Conservation (phyloP, 2,888 invertebrate species). For the Monopis laevigella region DNA sequence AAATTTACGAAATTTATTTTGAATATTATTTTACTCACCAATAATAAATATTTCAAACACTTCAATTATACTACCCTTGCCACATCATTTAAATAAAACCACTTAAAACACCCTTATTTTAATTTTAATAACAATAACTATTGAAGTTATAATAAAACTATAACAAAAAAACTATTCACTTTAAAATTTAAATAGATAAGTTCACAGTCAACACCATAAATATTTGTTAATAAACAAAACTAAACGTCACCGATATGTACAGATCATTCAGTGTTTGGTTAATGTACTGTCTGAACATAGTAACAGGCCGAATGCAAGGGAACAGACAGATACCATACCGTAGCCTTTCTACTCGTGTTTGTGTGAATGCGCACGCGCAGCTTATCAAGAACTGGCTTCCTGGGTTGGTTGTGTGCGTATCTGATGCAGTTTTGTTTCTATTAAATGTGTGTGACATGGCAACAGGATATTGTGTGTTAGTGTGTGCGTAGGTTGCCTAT, state of each 20-base stretch:
- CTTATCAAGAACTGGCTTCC: constrained; percentile 8
- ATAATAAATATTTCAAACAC: too few relatives aligned
- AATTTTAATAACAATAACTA: too few relatives aligned
- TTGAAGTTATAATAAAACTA: too few relatives aligned
- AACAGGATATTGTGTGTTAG: neutral
- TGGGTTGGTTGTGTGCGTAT: neutral
- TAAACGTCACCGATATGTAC: constrained; percentile 45
- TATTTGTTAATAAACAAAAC: too few relatives aligned
- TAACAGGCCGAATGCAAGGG: neutral
- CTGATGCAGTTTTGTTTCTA: neutral
- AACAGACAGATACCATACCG: neutral
- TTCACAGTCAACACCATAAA: too few relatives aligned
- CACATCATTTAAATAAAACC: too few relatives aligned
- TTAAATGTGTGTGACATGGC: neutral
- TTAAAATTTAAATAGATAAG: too few relatives aligned
- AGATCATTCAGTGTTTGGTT: constrained; percentile 41
- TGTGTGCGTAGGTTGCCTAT: neutral
- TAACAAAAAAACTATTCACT: too few relatives aligned
- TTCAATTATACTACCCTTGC: too few relatives aligned
- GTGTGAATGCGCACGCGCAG: constrained; percentile 26
- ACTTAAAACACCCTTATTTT: too few relatives aligned
- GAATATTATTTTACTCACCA: too few relatives aligned
- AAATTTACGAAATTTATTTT: too few relatives aligned
- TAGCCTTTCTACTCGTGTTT: constrained; percentile 21
- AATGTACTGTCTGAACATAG: constrained; percentile 15